Evolutionary conservation across 2,888 invertebrate genomes (phyloP), one percentile per base, ranked within the genome.

Genomic region (Polymixis lichenea): DNA sequence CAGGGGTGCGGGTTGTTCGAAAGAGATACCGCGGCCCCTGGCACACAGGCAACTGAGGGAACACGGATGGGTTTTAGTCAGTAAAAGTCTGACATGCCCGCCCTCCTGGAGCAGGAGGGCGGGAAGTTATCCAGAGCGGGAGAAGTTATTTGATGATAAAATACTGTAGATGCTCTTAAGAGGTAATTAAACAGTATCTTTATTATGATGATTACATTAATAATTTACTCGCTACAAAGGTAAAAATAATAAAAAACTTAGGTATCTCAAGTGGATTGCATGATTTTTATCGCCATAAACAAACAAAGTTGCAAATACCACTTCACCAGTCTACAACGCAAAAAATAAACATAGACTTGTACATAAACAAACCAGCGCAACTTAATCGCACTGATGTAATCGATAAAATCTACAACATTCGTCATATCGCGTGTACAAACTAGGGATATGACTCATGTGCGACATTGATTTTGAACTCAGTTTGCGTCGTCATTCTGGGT

Each of bases 381-480:
- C 69, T 79, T 72, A 79, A 84, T 84, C 72, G 64, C 65, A 71
- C 61, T 87, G 87, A 87, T 85, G 87, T 80, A 87, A 87, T 85
- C 85, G 82, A 84, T 85, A 75, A 81, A 86, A 82, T 82, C 60
- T 38, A 70, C 78, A 72, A 49, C 46, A 76, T 82, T 80, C 73
- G 82, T 83, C 83, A 86, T 70, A 68, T 81, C 70, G 76, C 74
- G 75, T 77, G 25, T 72, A 58, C 51, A n/a, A 67, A 70, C 61
- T 77, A 82, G 69, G 79, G 73, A 71, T 80, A 81, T 87, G 87
- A 87, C 65, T 86, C 86, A 87, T 70, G 17, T 55, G 9, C 73
- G 86, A 86, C 87, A 85, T 87, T 87, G 86, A 83, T 87, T 87
- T 87, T 85, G 85, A 87, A 85, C 87, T 87, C 72, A 69, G 43